Evolutionary conservation across 1,140 invertebrate genomes (phyloP).

Genomic region (Cryptotermes secundus): DNA sequence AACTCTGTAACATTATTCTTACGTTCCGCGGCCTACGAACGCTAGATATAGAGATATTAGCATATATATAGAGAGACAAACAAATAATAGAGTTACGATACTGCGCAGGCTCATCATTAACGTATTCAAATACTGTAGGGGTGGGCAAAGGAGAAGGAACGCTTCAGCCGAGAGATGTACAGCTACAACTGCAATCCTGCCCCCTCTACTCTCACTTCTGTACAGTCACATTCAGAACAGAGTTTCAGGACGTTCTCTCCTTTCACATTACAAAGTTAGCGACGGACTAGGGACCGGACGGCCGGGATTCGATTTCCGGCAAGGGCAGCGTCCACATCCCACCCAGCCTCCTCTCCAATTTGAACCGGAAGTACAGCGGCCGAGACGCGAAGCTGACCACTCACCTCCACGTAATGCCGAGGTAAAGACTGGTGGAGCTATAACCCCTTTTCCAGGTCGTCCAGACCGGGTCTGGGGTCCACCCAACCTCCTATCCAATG

Average conservation of each 20-base stretch:
- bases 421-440: too few species aligned
- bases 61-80: conserved; percentile 1
- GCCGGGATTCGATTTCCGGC: neutral
- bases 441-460: too few species aligned
- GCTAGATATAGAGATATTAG: conserved; percentile 17
- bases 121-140: conserved; percentile 6
- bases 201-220: neutral
- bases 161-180: neutral
- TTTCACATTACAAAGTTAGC: neutral
- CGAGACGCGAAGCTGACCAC: too few species aligned
- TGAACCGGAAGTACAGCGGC: too few species aligned
- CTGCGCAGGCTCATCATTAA: neutral
- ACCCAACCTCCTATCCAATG: too few species aligned
- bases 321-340: too few species aligned
- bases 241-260: neutral
- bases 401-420: too few species aligned
- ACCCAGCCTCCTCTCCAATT: too few species aligned
- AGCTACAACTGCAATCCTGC: neutral
- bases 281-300: neutral
- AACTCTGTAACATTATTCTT: neutral
- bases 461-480: too few species aligned
- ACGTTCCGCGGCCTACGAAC: neutral
- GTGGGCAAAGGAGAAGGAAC: neutral
- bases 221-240: neutral
- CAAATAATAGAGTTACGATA: conserved; percentile 20